Conservation (phyloP, 2,113 vertebrate genomes). For the Anolis sagrei region DNA sequence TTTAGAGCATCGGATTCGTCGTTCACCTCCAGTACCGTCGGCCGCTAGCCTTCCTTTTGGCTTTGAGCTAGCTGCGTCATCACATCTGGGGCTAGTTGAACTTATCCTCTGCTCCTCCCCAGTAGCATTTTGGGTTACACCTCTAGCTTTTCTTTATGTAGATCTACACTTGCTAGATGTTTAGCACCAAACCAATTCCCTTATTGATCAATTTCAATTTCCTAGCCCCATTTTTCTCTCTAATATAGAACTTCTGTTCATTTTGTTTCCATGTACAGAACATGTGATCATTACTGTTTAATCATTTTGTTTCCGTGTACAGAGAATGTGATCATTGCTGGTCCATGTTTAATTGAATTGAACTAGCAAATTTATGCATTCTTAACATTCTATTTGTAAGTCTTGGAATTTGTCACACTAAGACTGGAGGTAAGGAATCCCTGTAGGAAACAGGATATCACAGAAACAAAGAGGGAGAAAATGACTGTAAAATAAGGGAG, state of each 20-base stretch:
- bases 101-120: too few species aligned
- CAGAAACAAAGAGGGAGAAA: neutral
- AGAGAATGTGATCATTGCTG: too few species aligned
- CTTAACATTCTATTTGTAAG: neutral
- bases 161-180: neutral
- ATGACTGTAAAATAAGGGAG: neutral
- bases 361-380: neutral
- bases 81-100: too few species aligned
- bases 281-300: neutral
- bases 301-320: neutral
- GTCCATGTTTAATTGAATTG: neutral
- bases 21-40: too few species aligned
- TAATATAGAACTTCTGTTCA: neutral
- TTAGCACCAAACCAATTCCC: neutral
- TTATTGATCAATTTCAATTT: neutral
- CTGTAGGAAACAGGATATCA: neutral
- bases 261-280: neutral
- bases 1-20: too few species aligned
- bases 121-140: too few species aligned
- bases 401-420: too few species aligned
- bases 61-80: too few species aligned
- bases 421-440: neutral
- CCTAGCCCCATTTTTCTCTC: neutral
- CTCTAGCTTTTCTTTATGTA: neutral
- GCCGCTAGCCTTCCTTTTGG: too few species aligned